Evolutionary conservation across 30 jellyfish, hydroid and myxozoan genomes (phyloP).

Genomic region (Pelagia noctiluca): DNA sequence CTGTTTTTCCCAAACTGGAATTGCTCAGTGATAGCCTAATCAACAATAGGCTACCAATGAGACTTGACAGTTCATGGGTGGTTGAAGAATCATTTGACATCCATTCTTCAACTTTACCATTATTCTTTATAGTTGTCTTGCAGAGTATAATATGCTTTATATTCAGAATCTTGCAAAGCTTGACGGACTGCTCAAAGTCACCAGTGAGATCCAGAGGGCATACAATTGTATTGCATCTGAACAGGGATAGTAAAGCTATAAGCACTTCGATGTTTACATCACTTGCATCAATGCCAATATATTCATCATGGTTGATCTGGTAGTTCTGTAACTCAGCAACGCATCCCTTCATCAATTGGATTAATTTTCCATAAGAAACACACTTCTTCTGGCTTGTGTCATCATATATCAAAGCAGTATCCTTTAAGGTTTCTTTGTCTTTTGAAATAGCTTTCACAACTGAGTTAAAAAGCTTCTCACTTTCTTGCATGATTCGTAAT

Average conservation of each 20-base stretch:
- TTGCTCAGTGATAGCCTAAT: too few relatives aligned
- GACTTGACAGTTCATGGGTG: too few relatives aligned
- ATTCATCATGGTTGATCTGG: constrained; percentile 21
- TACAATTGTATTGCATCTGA: constrained; percentile 28
- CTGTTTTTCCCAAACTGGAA: too few relatives aligned
- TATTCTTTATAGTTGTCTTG: background rate
- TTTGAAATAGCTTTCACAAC: background rate
- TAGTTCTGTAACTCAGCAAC: constrained; percentile 3
- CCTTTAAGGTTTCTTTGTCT: background rate
- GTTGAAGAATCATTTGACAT: background rate
- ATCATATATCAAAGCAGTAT: constrained; percentile 33
- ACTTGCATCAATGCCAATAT: constrained; percentile 31
- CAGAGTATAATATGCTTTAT: constrained; percentile 8
- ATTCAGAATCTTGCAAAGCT: background rate
- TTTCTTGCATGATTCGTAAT: too few relatives aligned
- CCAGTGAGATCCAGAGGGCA: constrained; percentile 40
- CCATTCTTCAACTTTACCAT: background rate
- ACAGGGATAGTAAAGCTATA: constrained; percentile 18
- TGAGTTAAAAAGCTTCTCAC: too few relatives aligned
- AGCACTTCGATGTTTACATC: constrained; percentile 1
- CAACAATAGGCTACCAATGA: too few relatives aligned
- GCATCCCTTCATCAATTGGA: background rate
- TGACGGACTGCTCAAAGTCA: background rate
- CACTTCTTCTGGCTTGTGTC: background rate
- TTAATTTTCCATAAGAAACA: constrained; percentile 15